A percentile compares a stretch with the other conserved stretches of the same genome.
These are phyloP conservation scores for Anthopleura sola DNA, from an alignment of 64 coral and sea anemone genomes.

Conservation along the genomic window DNA sequence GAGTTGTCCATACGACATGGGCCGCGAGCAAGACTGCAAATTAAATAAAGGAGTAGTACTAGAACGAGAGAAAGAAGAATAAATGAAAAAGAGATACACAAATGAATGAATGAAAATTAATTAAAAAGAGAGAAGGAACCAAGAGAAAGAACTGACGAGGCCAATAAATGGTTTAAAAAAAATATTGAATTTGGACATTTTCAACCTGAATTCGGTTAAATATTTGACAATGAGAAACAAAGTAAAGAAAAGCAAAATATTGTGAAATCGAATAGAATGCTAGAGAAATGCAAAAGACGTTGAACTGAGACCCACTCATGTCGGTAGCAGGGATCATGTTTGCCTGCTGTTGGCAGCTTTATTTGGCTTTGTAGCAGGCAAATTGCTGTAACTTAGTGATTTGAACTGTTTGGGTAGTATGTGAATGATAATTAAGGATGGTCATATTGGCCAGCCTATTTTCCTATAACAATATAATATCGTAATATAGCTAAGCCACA, in stretches of 20 bases:
- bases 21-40: too few species aligned
- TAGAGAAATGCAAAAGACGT: background rate
- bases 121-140: too few species aligned
- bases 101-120: too few species aligned
- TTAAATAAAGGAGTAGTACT: too few species aligned
- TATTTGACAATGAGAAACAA: background rate
- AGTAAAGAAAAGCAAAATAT: background rate
- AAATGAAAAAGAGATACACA: too few species aligned
- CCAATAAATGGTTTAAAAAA: too few species aligned
- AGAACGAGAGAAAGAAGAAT: too few species aligned
- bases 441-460: background rate
- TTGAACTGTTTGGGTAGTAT: background rate
- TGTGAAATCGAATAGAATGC: background rate
- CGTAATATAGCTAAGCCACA: slow-evolving; percentile 8
- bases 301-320: background rate
- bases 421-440: slow-evolving; percentile 10
- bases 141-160: too few species aligned
- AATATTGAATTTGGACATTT: too few species aligned
- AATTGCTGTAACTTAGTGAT: slow-evolving; percentile 11
- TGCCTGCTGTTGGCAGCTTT: background rate
- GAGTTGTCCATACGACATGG: too few species aligned
- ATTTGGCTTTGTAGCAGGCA: background rate
- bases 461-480: slow-evolving; percentile 13
- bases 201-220: too few species aligned
- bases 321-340: background rate